These are phyloP conservation scores for Saimiri boliviensis DNA, from an alignment of 2,113 vertebrate genomes.

Conservation along the genomic window DNA sequence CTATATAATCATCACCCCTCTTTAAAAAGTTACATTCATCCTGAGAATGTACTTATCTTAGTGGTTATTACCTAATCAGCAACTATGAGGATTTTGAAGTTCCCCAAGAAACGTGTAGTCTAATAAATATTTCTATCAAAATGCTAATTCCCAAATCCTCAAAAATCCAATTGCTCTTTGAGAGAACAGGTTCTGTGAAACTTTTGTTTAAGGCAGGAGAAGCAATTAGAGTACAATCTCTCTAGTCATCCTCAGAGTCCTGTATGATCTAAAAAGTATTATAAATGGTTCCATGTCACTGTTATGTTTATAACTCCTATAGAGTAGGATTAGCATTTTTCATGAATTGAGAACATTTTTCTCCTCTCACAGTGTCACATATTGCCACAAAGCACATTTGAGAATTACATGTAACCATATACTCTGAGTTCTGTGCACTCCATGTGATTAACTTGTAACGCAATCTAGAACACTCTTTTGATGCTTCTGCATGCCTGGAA, in stretches of 20 bases:
- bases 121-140: background rate
- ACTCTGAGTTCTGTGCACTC: background rate
- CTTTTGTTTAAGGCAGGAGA: background rate
- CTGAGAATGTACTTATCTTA: background rate
- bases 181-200: background rate
- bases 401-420: background rate
- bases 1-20: background rate
- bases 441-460: background rate
- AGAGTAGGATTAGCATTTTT: background rate
- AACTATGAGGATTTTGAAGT: conserved; percentile 53
- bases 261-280: background rate
- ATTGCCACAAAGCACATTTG: conserved; percentile 17
- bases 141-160: background rate
- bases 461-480: conserved; percentile 38
- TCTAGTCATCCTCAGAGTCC: background rate
- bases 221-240: background rate
- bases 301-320: background rate
- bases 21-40: background rate
- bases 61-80: conserved; percentile 67
- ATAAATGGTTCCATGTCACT: background rate
- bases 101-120: background rate
- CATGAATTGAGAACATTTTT: background rate
- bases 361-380: background rate
- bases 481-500: background rate
- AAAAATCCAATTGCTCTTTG: background rate